phyloP scores from a whole-genome alignment of 2,888 invertebrate species.

The Dendrolimus houi region DNA sequence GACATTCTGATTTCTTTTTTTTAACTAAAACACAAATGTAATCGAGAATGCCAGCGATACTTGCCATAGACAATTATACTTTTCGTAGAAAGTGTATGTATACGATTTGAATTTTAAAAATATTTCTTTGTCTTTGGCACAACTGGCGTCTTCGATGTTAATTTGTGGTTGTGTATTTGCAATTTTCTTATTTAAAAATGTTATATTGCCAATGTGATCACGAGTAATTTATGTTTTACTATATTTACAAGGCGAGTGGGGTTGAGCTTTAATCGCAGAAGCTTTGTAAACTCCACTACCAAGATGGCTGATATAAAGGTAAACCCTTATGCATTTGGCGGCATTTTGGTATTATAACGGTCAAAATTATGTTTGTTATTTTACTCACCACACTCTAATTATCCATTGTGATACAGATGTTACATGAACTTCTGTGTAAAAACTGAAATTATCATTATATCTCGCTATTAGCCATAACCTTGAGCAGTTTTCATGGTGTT shows the following conservation, averaged over 20 bases:
- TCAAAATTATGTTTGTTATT: constrained; percentile 33
- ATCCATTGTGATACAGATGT: too few species aligned
- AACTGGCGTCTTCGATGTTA: constrained; percentile 54
- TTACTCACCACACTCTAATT: constrained; percentile 2
- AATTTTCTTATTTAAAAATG: constrained; percentile 40
- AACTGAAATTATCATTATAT: too few species aligned
- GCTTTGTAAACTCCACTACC: constrained; percentile 39
- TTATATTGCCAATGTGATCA: constrained; percentile 35
- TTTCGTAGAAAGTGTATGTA: too few species aligned
- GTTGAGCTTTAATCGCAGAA: constrained; percentile 55
- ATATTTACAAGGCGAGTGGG: constrained; percentile 39
- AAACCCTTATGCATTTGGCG: constrained; percentile 52
- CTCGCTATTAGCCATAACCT: too few species aligned
- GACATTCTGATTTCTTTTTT: too few species aligned
- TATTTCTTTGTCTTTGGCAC: constrained; percentile 32
- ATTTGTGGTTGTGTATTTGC: constrained; percentile 33
- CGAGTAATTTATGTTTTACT: constrained; percentile 32
- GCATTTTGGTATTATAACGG: constrained; percentile 68
- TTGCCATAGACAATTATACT: too few species aligned
- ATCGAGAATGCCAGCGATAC: too few species aligned
- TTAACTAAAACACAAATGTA: too few species aligned
- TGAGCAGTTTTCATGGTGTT: too few species aligned
- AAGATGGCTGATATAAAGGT: constrained; percentile 77
- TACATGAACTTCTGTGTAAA: constrained; percentile 1
- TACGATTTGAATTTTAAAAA: neutral